phyloP scores from a whole-genome alignment of 2,797 vertebrate genomes.

The Rhinogobio ventralis region DNA sequence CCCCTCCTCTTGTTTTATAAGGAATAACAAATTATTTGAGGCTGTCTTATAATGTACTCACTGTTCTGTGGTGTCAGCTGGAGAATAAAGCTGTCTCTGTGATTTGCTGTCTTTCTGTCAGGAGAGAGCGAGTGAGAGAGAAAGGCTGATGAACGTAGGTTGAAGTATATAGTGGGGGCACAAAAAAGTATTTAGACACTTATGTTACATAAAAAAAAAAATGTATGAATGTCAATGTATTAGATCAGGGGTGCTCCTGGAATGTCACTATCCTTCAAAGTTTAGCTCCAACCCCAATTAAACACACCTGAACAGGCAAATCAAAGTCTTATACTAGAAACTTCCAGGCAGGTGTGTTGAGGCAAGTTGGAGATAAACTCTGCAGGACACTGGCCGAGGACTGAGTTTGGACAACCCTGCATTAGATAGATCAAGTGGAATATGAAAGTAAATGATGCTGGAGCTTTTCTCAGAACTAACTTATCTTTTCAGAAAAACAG shows the following conservation, averaged over 20 bases:
- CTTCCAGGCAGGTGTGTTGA: background rate
- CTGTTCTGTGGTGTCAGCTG: constrained; percentile 32
- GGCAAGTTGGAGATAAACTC: background rate
- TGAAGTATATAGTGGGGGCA: background rate
- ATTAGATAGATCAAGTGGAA: background rate
- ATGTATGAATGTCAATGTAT: background rate
- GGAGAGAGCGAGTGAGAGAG: background rate
- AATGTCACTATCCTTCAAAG: no score
- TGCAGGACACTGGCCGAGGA: background rate
- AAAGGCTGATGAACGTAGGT: background rate
- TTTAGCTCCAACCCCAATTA: no score
- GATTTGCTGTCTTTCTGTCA: constrained; percentile 31
- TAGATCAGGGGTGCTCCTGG: no score
- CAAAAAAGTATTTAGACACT: background rate
- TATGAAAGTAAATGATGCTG: background rate
- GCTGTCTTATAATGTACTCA: constrained; percentile 31
- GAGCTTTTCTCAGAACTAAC: background rate
- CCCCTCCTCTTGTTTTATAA: constrained; percentile 16
- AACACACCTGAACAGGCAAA: no score
- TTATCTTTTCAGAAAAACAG: background rate
- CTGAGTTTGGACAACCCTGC: background rate
- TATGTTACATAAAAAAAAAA: background rate
- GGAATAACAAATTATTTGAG: constrained; percentile 37
- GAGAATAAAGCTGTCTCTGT: constrained; percentile 37
- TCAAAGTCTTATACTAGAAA: background rate